Evolutionary conservation across 1,140 invertebrate genomes (phyloP), one percentile per base, ranked within the genome.

Genomic region (Zophobas atratus): DNA sequence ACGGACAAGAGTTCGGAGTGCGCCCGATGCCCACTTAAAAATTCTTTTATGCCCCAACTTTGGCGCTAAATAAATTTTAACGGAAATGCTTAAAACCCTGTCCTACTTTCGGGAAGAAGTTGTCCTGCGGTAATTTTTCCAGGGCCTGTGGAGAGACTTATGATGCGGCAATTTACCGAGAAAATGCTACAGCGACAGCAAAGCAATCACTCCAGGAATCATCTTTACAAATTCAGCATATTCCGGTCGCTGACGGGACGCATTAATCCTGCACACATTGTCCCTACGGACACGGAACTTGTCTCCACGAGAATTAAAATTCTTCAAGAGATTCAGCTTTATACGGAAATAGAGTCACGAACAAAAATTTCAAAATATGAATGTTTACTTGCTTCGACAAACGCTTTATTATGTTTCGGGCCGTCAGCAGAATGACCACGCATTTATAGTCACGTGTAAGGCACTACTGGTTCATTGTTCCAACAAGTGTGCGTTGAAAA

Each of bases 21-120:
- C 60, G 60, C 39, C 39, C 43, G 36, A 67, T 67, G 60, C 60
- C 60, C 60, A 67, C 60, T 67, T 67, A 67, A 67, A 67, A 67
- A 67, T 67, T 67, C 60, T 67, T 67, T 67, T 67, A 67, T 67
- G 20, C 60, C n/a, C 60, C n/a, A 67, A 67, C 60, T 67, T 67
- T 41, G 60, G 60, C 60, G 60, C 39, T 67, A 67, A 67, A 67
- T 67, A 67, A 67, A 67, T 67, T 67, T 67, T 67, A 67, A 67
- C n/a, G 60, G 60, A 43, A 67, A 46, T 67, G 36, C 39, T 43
- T 67, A 43, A 67, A 67, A 67, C n/a, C 60, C 38, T 67, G 60
- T 67, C 39, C 60, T 43, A 67, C 60, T 67, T 67, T 67, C 56
- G 0, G 34, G 56, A 43, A 67, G 39, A 43, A 67, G 38, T 67